These are phyloP conservation scores for Galerucella nymphaeae DNA, from an alignment of 2,888 invertebrate species.

Conservation along the genomic window DNA sequence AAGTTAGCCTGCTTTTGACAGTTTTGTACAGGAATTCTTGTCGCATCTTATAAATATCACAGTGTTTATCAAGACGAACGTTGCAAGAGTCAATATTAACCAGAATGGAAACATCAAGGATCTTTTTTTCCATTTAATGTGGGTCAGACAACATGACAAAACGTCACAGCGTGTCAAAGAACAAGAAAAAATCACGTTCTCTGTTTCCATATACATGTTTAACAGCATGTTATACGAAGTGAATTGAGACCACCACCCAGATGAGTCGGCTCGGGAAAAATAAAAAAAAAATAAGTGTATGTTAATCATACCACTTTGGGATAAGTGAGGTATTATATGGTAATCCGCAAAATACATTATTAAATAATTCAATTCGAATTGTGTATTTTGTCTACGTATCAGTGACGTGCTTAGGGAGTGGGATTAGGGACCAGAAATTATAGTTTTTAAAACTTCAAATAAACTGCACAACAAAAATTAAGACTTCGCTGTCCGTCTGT, in stretches of 20 bases:
- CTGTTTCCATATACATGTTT: background rate
- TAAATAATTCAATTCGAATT: background rate
- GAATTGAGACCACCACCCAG: conserved; percentile 1
- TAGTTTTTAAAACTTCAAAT: too few species aligned
- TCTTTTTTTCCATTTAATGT: conserved; percentile 3
- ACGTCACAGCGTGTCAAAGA: conserved; percentile 12
- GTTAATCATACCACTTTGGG: conserved; percentile 7
- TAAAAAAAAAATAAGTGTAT: background rate
- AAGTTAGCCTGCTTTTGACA: too few species aligned
- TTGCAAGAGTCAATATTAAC: background rate
- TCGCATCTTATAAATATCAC: too few species aligned
- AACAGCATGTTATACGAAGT: conserved; percentile 4
- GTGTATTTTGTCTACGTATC: background rate
- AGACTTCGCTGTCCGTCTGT: too few species aligned
- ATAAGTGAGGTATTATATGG: conserved; percentile 5
- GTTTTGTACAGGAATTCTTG: too few species aligned
- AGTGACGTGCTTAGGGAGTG: background rate
- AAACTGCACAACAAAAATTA: too few species aligned
- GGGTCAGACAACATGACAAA: conserved; percentile 13
- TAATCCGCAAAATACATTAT: conserved; percentile 5
- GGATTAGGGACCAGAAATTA: too few species aligned
- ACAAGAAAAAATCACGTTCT: conserved; percentile 14
- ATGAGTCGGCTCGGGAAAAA: background rate
- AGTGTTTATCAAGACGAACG: too few species aligned
- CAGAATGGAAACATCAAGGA: background rate